Base-by-base conservation (phyloP, 1,140 invertebrate genomes). In the Bombus pyrosoma region DNA sequence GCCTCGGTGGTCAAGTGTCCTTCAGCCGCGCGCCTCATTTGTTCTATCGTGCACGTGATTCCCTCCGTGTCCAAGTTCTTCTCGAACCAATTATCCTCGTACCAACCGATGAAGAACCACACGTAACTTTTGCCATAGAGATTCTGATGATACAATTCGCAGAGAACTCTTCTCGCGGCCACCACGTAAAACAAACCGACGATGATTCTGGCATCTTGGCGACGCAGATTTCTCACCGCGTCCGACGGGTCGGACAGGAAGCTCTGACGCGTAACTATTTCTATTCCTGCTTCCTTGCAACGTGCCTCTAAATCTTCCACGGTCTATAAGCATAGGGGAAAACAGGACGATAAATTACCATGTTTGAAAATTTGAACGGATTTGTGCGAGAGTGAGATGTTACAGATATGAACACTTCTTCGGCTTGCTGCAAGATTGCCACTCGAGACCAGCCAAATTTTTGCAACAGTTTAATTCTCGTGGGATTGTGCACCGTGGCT, bases 71-170 rank as follows among this genome's bases (percentile, higher is more conserved):
- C 97, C n/a, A 98, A 93, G 91, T 98, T 98, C 0, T 97, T 96
- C 92, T 98, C 98, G 93, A 99, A 99, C 99, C 99, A 99, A 92
- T 99, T 99, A 93, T 99, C 99, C 92, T 99, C 98, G 94, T 99
- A 99, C 99, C 99, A 99, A 68, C 98, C 99, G 92, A 99, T 99
- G 94, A 99, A 99, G 94, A 99, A 99, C 99, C 99, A 99, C 1
- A 99, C 99, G 95, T 99, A 99, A 62, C 98, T 98, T 91, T 98
- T 98, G 5, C 99, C 99, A 93, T 98, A 99, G 2, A 99, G 95
- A 73, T 97, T 97, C 88, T 99, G 98, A 91, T 98, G 98, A 95
- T 99, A 99, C 90, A 99, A 97, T 95, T 99, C 99, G 95, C 99
- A 99, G 6, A 99, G 97, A 0, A 99, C 99, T 82, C 98, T 96